Conservation (phyloP, 92 coral and sea anemone species). For the Actinernus sp. region DNA sequence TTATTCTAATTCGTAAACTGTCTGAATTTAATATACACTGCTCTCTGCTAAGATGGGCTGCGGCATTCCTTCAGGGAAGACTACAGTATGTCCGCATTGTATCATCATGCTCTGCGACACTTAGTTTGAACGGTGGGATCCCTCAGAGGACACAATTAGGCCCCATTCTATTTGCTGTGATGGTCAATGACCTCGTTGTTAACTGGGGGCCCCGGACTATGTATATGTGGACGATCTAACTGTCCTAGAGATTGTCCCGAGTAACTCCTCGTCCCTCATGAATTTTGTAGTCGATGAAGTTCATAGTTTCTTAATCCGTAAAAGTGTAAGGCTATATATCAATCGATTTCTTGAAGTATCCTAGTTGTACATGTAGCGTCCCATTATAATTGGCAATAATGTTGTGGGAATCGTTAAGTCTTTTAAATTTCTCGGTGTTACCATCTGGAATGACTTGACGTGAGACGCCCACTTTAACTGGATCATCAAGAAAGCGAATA, state of each 20-base stretch:
- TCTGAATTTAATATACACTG: background rate
- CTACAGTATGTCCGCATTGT: constrained; percentile 14
- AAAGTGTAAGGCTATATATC: constrained; percentile 27
- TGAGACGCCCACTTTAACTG: constrained; percentile 29
- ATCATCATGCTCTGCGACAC: too few relatives aligned
- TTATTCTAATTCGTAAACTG: constrained; percentile 8
- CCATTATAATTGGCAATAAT: constrained; percentile 24
- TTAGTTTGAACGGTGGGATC: too few relatives aligned
- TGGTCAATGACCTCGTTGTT: background rate
- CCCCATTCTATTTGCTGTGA: background rate
- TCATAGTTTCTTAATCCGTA: constrained; percentile 18
- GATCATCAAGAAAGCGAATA: constrained; percentile 30
- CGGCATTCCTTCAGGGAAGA: constrained; percentile 19
- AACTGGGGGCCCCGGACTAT: too few relatives aligned
- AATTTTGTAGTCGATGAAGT: too few relatives aligned
- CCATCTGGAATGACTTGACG: constrained; percentile 18
- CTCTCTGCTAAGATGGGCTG: constrained; percentile 25
- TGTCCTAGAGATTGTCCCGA: too few relatives aligned
- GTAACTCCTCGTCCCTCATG: too few relatives aligned
- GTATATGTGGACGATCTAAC: too few relatives aligned
- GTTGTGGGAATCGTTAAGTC: constrained; percentile 16
- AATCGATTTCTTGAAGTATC: constrained; percentile 30
- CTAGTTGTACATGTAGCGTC: constrained; percentile 36
- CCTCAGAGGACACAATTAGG: too few relatives aligned
- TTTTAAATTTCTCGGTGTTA: constrained; percentile 44